Evolutionary conservation across 53 echinoderm and acorn worm genomes (phyloP).

Genomic region (Stichopus horrens): DNA sequence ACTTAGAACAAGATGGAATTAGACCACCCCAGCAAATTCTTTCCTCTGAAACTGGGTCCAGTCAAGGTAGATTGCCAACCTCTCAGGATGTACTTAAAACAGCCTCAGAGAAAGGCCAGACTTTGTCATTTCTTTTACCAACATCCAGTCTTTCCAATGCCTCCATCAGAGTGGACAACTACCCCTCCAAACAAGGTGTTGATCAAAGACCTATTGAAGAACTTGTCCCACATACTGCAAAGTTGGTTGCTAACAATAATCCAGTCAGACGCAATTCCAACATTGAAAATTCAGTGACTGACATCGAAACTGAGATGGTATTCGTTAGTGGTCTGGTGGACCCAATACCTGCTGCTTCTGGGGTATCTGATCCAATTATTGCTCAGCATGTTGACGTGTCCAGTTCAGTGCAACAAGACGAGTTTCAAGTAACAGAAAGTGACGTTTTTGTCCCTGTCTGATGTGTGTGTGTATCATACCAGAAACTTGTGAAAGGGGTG

Average conservation of each 20-base stretch:
- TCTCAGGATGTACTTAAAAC: not conserved
- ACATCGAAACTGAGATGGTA: not conserved
- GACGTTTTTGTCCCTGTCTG: constrained; percentile 38
- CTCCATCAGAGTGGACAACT: not conserved
- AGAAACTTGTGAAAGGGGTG: too few species aligned
- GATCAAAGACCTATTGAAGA: not conserved
- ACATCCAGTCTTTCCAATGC: not conserved
- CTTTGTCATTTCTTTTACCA: not conserved
- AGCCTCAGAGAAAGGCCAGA: not conserved
- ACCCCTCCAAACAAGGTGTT: not conserved
- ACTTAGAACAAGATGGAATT: not conserved
- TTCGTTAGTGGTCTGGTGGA: constrained; percentile 9
- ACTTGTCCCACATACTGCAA: not conserved
- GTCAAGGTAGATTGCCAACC: not conserved
- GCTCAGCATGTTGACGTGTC: constrained; percentile 33
- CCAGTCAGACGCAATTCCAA: not conserved
- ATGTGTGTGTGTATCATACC: not conserved
- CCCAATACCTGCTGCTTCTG: constrained; percentile 12
- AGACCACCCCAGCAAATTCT: constrained; percentile 5
- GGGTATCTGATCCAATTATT: constrained; percentile 25
- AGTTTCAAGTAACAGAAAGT: not conserved
- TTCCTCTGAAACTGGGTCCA: not conserved
- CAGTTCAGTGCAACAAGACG: constrained; percentile 25
- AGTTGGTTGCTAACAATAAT: not conserved
- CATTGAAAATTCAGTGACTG: not conserved